Conservation (phyloP, 2,113 vertebrate species). For the Dascyllus trimaculatus region DNA sequence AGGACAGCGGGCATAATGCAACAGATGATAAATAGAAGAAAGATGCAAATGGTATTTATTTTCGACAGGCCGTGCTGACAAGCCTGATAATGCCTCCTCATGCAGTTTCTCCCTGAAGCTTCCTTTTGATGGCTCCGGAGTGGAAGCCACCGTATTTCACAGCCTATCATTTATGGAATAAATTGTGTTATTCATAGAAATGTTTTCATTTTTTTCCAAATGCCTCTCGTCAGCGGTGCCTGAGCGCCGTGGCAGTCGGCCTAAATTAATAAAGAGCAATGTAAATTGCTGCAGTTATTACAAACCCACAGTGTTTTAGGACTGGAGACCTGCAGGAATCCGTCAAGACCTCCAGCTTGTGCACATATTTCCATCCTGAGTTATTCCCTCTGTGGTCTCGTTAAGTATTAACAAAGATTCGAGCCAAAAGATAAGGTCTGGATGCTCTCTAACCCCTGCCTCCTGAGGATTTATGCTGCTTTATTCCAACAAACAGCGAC, state of each 20-base stretch:
- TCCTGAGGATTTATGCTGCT: not conserved
- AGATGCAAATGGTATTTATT: conserved; percentile 83
- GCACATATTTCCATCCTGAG: not conserved
- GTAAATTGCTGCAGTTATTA: conserved; percentile 52
- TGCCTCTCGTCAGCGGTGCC: conserved; percentile 40
- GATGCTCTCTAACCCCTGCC: not conserved
- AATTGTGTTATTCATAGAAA: conserved; percentile 67
- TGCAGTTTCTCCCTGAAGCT: conserved; percentile 63
- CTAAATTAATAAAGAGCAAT: conserved; percentile 64
- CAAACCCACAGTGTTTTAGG: conserved; percentile 10
- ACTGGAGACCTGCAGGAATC: not conserved
- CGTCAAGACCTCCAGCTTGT: not conserved
- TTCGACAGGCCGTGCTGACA: conserved; percentile 72
- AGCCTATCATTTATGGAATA: conserved; percentile 61
- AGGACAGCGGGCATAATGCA: conserved; percentile 82
- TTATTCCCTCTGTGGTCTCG: not conserved
- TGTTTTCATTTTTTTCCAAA: conserved; percentile 52
- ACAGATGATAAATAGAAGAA: conserved; percentile 81
- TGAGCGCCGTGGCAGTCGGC: conserved; percentile 15
- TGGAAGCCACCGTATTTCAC: conserved; percentile 65
- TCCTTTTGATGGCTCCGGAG: conserved; percentile 60
- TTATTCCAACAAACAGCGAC: not conserved
- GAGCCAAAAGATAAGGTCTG: not conserved
- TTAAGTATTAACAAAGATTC: not conserved
- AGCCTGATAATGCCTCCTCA: conserved; percentile 69